A percentile compares a stretch with the other conserved stretches of the same genome.
Conservation (phyloP, 1,140 invertebrate species). For the Atta colombica region DNA sequence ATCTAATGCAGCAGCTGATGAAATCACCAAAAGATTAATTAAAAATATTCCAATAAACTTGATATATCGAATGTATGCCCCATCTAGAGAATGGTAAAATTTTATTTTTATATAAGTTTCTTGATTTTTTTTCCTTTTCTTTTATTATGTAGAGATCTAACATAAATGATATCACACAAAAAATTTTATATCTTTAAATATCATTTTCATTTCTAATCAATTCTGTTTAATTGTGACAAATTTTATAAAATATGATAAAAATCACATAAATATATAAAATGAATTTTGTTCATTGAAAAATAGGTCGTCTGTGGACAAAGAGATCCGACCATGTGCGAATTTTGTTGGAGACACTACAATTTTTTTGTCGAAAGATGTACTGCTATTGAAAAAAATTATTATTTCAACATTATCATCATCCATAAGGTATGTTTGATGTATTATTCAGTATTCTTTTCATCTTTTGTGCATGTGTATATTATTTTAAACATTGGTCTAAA, state of each 20-base stretch:
- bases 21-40: conserved; percentile 88
- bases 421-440: conserved; percentile 74
- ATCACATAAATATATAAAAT: neutral
- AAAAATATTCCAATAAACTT: conserved; percentile 80
- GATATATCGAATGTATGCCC: conserved; percentile 85
- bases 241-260: neutral
- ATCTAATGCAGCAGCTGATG: conserved; percentile 93
- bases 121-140: conserved; percentile 72
- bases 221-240: neutral
- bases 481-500: neutral
- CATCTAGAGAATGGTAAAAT: conserved; percentile 82
- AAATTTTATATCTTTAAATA: neutral
- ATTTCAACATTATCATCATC: conserved; percentile 83
- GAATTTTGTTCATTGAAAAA: conserved; percentile 9
- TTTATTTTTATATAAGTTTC: conserved; percentile 71
- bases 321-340: conserved; percentile 80
- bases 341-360: conserved; percentile 71
- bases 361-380: conserved; percentile 75
- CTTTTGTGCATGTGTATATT: neutral
- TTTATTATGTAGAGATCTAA: conserved; percentile 64
- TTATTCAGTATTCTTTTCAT: neutral
- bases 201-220: neutral
- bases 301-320: conserved; percentile 73
- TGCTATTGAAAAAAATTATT: conserved; percentile 83
- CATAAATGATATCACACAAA: neutral